Conservation (phyloP, 2,888 invertebrate species). For the Ariolimax columbianus region DNA sequence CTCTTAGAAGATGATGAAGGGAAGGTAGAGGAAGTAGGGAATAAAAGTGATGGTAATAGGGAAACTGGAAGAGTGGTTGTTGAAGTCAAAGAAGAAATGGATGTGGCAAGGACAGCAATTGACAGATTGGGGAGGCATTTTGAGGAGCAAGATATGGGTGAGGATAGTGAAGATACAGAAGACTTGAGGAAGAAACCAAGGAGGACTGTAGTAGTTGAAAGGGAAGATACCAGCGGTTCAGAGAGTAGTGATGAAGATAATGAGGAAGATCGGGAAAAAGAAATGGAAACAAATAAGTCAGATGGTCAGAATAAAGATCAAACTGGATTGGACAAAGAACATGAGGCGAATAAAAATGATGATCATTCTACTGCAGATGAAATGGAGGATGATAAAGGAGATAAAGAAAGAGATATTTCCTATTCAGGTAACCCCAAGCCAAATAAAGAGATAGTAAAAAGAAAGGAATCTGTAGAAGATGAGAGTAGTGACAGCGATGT, state of each 20-base stretch:
- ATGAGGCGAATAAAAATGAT: conserved; percentile 15
- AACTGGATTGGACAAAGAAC: not conserved
- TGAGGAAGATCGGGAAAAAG: conserved; percentile 23
- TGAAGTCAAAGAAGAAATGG: conserved; percentile 35
- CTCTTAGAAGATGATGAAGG: conserved; percentile 51
- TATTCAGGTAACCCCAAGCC: not conserved
- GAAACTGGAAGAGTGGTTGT: conserved; percentile 45
- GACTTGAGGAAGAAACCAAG: conserved; percentile 50
- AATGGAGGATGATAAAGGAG: conserved; percentile 19
- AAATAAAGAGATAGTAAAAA: conserved; percentile 10
- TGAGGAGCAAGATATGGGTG: conserved; percentile 17
- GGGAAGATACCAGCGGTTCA: conserved; percentile 40
- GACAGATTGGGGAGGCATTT: not conserved
- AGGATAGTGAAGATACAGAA: conserved; percentile 33
- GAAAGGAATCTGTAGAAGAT: conserved; percentile 42
- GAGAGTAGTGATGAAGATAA: conserved; percentile 48
- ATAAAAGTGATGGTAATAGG: conserved; percentile 47
- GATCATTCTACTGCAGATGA: conserved; percentile 6
- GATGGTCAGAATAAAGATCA: conserved; percentile 13
- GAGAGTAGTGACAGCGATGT: conserved; percentile 22
- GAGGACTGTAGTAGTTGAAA: conserved; percentile 39
- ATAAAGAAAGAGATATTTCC: not conserved
- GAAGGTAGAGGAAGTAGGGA: conserved; percentile 48
- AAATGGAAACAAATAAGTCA: conserved; percentile 17
- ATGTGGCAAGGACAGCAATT: conserved; percentile 13